Evolutionary conservation across 2,113 vertebrate species (phyloP), one percentile per base, ranked within the genome.

Genomic region (Petromus typicus): DNA sequence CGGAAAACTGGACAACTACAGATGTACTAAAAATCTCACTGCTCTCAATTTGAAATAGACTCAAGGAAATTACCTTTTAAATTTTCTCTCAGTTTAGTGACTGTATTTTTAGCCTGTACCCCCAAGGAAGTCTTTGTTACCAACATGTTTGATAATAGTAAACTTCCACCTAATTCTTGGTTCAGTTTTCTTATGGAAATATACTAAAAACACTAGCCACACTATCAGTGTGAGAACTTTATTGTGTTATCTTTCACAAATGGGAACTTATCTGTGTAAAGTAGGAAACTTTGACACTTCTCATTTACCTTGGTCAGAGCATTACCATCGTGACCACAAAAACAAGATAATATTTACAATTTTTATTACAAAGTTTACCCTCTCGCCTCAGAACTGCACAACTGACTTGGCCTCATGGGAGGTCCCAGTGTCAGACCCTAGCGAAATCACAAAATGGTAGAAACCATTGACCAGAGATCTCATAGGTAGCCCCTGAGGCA

Each of bases 11-110:
- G 56, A 6, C 51, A 90, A 61, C 11, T 81, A 48, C 7, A 73
- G 14, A 54, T 64, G 45, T 54, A 87, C 0, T 23, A 78, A 79
- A 80, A 96, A 22, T 56, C 61, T 43, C 37, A 8, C 40, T 59
- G 23, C 30, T 67, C 79, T 16, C 43, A 56, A 30, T 91, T 93
- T 57, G 61, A 22, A 83, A 86, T 18, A 43, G 22, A 64, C 20
- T 67, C n/a, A 43, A 86, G 37, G 32, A 92, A 86, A 27, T 16
- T 88, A 10, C 84, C 40, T 80, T 88, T 25, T 75, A 73, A 91
- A 96, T 48, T 63, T 7, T 54, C 25, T 79, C 13, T 61, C 57
- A 32, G 14, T 43, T 75, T 71, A 73, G 54, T 92, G 54, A 66
- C 34, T 22, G 18, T 27, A 27, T 78, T 93, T 84, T 88, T 12